Evolutionary conservation across 2,888 invertebrate species (phyloP).

Genomic region (Myopa tessellatipennis): DNA sequence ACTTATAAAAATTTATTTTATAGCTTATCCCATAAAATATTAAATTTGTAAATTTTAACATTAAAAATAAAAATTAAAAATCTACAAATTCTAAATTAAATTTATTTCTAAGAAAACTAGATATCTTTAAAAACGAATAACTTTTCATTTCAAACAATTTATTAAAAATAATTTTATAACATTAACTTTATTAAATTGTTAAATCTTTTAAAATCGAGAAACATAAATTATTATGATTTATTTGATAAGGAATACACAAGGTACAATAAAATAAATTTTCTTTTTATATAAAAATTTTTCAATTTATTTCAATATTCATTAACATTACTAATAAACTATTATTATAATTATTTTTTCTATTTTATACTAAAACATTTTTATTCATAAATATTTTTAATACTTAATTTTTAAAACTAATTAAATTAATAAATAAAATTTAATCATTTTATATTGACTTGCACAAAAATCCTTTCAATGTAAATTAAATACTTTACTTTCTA

Average conservation of each 20-base stretch:
- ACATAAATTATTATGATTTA: slow-evolving; percentile 50
- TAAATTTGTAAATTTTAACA: too few species aligned
- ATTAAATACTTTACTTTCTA: slow-evolving; percentile 73
- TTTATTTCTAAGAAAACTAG: slow-evolving; percentile 48
- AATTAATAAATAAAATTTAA: slow-evolving; percentile 58
- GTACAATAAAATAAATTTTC: slow-evolving; percentile 74
- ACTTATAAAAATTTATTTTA: too few species aligned
- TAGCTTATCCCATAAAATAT: too few species aligned
- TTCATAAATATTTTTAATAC: slow-evolving; percentile 68
- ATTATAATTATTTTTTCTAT: slow-evolving; percentile 69
- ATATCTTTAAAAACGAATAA: slow-evolving; percentile 77
- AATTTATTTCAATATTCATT: slow-evolving; percentile 71
- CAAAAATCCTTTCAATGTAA: slow-evolving; percentile 75
- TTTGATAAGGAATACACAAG: slow-evolving; percentile 80
- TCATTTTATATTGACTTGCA: slow-evolving; percentile 66
- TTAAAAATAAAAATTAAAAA: too few species aligned
- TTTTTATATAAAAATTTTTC: slow-evolving; percentile 69
- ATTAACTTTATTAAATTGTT: slow-evolving; percentile 72
- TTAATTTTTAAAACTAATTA: slow-evolving; percentile 58
- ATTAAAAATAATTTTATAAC: slow-evolving; percentile 74
- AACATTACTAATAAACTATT: slow-evolving; percentile 69
- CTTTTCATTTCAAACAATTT: slow-evolving; percentile 74
- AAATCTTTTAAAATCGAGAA: slow-evolving; percentile 76
- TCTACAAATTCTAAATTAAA: too few species aligned
- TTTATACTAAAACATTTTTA: slow-evolving; percentile 65